phyloP scores from a whole-genome alignment of 2,797 vertebrate genomes.

The Semotilus atromaculatus region DNA sequence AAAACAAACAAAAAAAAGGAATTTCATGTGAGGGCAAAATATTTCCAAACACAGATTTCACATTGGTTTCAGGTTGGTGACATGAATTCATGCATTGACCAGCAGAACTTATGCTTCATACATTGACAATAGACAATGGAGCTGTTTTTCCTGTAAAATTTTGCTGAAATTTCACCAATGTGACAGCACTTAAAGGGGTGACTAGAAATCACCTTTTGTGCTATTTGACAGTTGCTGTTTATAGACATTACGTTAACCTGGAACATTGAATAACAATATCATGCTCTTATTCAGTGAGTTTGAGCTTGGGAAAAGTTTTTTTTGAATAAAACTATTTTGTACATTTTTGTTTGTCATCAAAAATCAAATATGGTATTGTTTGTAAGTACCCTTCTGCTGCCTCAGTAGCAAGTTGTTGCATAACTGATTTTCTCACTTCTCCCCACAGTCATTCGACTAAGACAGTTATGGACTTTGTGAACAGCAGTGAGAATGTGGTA shows the following conservation, averaged over 20 bases:
- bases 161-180: neutral
- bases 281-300: neutral
- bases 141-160: neutral
- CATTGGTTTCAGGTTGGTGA: neutral
- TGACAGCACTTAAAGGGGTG: neutral
- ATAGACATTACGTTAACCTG: neutral
- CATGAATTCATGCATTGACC: neutral
- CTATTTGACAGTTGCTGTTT: neutral
- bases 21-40: neutral
- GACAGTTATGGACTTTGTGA: constrained; percentile 97
- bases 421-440: constrained; percentile 1
- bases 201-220: neutral
- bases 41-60: neutral
- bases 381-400: no score
- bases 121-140: neutral
- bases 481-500: constrained; percentile 95
- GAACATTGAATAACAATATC: neutral
- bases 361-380: neutral
- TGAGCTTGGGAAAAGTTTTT: neutral
- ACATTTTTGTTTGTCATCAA: neutral
- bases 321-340: no score
- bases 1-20: neutral
- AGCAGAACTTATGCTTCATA: neutral
- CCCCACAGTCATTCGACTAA: constrained; percentile 92
- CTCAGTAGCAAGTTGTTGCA: neutral